These are phyloP conservation scores for Noctua pronuba DNA, from an alignment of 2,888 invertebrate species.

Conservation along the genomic window DNA sequence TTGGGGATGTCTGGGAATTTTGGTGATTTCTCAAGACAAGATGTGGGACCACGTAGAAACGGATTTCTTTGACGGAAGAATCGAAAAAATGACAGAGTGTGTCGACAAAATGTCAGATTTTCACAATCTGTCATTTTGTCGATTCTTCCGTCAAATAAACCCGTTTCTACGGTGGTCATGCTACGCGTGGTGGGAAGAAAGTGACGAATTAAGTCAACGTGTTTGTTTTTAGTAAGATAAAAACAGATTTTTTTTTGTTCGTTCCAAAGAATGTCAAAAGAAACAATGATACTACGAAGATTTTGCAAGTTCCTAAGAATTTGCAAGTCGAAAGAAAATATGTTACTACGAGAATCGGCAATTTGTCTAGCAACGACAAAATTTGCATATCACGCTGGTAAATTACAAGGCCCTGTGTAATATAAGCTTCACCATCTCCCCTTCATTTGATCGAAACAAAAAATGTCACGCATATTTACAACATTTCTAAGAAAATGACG, in stretches of 20 bases:
- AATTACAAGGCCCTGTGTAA: constrained; percentile 49
- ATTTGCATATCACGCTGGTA: constrained; percentile 36
- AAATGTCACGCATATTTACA: constrained; percentile 49
- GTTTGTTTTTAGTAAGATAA: neutral
- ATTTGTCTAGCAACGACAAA: constrained; percentile 19
- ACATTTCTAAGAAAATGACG: constrained; percentile 47
- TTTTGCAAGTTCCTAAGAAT: neutral
- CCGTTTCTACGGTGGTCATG: no score
- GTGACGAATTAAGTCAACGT: neutral
- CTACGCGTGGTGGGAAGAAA: neutral
- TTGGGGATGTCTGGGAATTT: constrained; percentile 14
- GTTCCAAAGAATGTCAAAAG: neutral
- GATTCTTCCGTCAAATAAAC: no score
- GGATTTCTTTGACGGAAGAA: no score
- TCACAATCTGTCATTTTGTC: no score
- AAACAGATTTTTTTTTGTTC: neutral
- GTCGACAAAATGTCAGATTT: no score
- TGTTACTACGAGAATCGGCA: neutral
- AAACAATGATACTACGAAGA: no score
- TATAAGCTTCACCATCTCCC: constrained; percentile 26
- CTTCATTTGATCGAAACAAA: constrained; percentile 45
- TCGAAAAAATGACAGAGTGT: no score
- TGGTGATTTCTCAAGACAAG: neutral
- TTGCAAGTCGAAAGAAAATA: neutral
- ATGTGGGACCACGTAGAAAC: neutral